phyloP scores from a whole-genome alignment of 2,797 vertebrate genomes.

The Anguilla megastoma region DNA sequence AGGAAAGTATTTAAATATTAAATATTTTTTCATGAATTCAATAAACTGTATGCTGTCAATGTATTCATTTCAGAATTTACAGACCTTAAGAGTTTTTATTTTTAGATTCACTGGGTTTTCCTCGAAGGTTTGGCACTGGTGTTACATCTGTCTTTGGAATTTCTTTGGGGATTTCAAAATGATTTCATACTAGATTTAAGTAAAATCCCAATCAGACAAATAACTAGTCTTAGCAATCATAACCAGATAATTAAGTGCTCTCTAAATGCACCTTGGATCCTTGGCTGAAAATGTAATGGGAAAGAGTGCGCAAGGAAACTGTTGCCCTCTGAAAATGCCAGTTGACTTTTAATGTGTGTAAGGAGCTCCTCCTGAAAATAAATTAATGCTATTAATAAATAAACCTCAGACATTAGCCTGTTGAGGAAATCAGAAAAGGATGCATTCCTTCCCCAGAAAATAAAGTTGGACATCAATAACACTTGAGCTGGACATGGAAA shows the following conservation, averaged over 20 bases:
- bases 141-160: slow-evolving; percentile 65
- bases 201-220: slow-evolving; percentile 43
- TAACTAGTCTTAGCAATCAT: slow-evolving; percentile 66
- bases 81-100: slow-evolving; percentile 49
- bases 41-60: slow-evolving; percentile 56
- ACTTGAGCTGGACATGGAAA: background rate
- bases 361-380: slow-evolving; percentile 65
- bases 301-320: slow-evolving; percentile 51
- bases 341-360: slow-evolving; percentile 75
- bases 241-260: slow-evolving; percentile 75
- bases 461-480: slow-evolving; percentile 28
- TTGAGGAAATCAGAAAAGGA: slow-evolving; percentile 45
- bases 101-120: slow-evolving; percentile 62
- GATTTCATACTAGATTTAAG: slow-evolving; percentile 63
- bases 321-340: slow-evolving; percentile 51
- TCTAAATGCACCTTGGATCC: slow-evolving; percentile 70
- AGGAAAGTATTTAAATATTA: slow-evolving; percentile 66
- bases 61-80: slow-evolving; percentile 53
- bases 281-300: slow-evolving; percentile 65
- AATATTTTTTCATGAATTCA: slow-evolving; percentile 61
- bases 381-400: slow-evolving; percentile 66
- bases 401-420: slow-evolving; percentile 60
- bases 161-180: slow-evolving; percentile 56
- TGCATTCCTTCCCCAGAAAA: slow-evolving; percentile 23
- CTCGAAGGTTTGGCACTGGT: slow-evolving; percentile 73